phyloP scores from a whole-genome alignment of 92 coral and sea anemone species.

The Bergia sp. region DNA sequence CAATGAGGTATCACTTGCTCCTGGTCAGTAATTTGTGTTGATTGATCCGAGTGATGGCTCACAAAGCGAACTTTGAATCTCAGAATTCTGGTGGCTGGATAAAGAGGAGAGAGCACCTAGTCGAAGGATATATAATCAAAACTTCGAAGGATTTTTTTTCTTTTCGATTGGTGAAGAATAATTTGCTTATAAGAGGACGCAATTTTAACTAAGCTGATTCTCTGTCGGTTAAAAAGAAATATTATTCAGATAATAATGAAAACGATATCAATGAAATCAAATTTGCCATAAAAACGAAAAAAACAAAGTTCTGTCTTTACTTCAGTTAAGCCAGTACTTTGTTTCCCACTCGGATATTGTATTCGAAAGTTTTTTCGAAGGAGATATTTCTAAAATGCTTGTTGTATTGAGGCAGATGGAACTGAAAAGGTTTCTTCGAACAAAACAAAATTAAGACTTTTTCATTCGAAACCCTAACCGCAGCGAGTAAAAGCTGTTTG shows the following conservation, averaged over 20 bases:
- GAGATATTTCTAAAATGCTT: background rate
- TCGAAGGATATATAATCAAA: no score
- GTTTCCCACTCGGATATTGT: background rate
- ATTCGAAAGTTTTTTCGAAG: background rate
- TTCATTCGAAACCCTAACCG: slow-evolving; percentile 10
- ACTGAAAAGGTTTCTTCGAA: background rate
- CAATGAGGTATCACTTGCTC: background rate
- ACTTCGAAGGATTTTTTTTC: no score
- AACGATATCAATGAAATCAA: background rate
- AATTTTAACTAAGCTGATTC: no score
- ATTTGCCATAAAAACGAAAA: background rate
- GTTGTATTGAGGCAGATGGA: background rate
- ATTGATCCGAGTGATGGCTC: background rate
- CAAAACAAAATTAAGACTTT: slow-evolving; percentile 4
- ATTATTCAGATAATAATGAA: background rate
- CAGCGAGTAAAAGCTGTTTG: background rate
- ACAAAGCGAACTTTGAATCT: background rate
- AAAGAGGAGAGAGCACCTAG: no score
- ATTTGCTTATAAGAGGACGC: background rate
- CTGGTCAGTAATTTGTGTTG: background rate
- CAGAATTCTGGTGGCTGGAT: background rate
- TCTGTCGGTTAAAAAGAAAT: background rate
- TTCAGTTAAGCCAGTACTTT: background rate
- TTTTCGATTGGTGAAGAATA: no score
- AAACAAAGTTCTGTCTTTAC: no score